A percentile compares a stretch with the other conserved stretches of the same genome.
These are phyloP conservation scores for Gymnobelideus leadbeateri DNA, from an alignment of 2,113 vertebrate species.

Conservation along the genomic window DNA sequence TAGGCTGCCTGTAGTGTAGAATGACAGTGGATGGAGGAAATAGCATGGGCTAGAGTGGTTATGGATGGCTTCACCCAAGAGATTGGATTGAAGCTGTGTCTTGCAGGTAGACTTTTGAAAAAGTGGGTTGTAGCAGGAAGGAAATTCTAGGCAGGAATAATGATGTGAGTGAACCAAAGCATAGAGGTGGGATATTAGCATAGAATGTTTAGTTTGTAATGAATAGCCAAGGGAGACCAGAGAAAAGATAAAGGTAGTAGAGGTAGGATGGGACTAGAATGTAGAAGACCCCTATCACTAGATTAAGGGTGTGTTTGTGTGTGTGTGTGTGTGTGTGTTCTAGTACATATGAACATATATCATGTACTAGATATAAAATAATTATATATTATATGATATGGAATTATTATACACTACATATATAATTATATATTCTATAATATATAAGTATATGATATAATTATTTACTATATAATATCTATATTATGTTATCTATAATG, in stretches of 20 bases:
- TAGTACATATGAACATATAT: too few species aligned
- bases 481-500: neutral
- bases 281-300: neutral
- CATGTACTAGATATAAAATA: too few species aligned
- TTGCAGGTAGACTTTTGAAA: neutral
- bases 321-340: too few species aligned
- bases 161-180: neutral
- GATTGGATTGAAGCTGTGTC: neutral
- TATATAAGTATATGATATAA: too few species aligned
- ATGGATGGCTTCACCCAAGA: neutral
- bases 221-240: neutral
- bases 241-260: neutral
- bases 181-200: neutral
- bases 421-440: too few species aligned
- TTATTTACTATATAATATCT: too few species aligned
- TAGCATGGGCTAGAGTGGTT: neutral
- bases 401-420: too few species aligned
- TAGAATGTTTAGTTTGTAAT: neutral
- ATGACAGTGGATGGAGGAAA: neutral
- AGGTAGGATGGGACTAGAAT: neutral
- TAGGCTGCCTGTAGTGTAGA: neutral
- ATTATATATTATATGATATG: too few species aligned
- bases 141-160: neutral
- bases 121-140: neutral
- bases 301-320: neutral